Evolutionary conservation across 1,140 invertebrate genomes (phyloP), one percentile per base, ranked within the genome.

Genomic region (Cotesia typhae): DNA sequence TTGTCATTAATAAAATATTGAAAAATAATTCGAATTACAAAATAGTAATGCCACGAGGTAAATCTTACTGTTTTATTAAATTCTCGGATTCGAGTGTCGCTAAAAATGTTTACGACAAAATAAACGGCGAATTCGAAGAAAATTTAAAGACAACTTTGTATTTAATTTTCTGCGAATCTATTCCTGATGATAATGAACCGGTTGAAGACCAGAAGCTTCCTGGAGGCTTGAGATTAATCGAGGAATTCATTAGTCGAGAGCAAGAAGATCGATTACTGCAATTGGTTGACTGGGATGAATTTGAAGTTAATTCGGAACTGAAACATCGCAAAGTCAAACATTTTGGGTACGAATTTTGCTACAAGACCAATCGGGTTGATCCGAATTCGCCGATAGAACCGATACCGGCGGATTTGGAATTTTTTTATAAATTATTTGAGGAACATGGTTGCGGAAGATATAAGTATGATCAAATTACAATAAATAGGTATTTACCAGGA

Each of bases 281-380:
- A 37, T 87, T 89, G 28, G 88, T 95, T 76, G 82, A 90, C 75
- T 93, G 90, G 89, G 78, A 87, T 7, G 79, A 86, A 55, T 77
- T 76, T 74, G 79, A 78, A 57, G 10, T 36, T 66, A 51, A 53
- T 4, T 78, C 85, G 2, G 85, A 88, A 5, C 83, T 98, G 70
- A 98, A 98, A 84, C 92, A 98, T 80, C 87, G 97, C 59, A 88
- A 90, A 87, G 97, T 98, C 0, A 94, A 92, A 83, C 97, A 99
- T 88, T 99, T 91, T 90, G 97, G 97, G 0, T 98, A 93, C 85
- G 94, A 96, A 83, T 99, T 99, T 84, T 87, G 92, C 71, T 99
- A 99, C 88, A 92, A 91, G 37, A 93, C 88, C 36, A 99, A 99
- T 87, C 93, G 94, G 87, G 93, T 98, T 4, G 92, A 97, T 85